Evolutionary conservation across 2,797 vertebrate genomes (phyloP), one percentile per base, ranked within the genome.

Genomic region (Typhlichthys subterraneus): DNA sequence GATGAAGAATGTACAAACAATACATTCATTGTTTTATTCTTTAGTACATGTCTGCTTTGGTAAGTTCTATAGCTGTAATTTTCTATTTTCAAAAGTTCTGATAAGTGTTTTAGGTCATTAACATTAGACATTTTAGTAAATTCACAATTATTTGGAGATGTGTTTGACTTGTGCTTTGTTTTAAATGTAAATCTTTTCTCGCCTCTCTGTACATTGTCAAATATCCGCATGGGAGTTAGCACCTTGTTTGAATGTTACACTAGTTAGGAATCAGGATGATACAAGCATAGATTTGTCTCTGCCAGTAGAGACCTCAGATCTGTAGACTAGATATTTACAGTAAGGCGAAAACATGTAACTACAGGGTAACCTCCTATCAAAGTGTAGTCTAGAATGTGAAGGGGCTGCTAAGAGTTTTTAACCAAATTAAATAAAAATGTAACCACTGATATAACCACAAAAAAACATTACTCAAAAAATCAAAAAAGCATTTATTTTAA

Each of bases 1-100:
- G 84, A 99, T 98, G 97, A 94, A 91, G 92, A 85, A 91, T 89
- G 76, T 85, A 67, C 89, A 88, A 83, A 78, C 81, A 50, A 70
- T 87, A 65, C 72, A 83, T 50, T 80, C 85, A 59, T 85, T 92
- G 47, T 71, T 94, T 73, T 87, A 97, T 75, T 79, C 90, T 69
- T 85, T 95, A 83, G 83, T 93, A 49, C 86, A 85, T 1, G 13
- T 93, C 83, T 93, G 93, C 82, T 87, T 94, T 53, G 96, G 98
- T 99, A 88, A 97, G 97, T 96, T 53, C 48, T 0, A 5, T n/a
- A 49, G 12, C 7, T 45, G 53, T 49, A 1, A 48, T 62, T 57
- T 2, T 59, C 7, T 17, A 1, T 1, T 67, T 60, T 13, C 19
- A 45, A 38, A 29, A 9, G 12, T 42, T 70, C 54, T 49, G 5